Evolutionary conservation across 2,113 vertebrate species (phyloP).

Genomic region (Burhinus bistriatus): DNA sequence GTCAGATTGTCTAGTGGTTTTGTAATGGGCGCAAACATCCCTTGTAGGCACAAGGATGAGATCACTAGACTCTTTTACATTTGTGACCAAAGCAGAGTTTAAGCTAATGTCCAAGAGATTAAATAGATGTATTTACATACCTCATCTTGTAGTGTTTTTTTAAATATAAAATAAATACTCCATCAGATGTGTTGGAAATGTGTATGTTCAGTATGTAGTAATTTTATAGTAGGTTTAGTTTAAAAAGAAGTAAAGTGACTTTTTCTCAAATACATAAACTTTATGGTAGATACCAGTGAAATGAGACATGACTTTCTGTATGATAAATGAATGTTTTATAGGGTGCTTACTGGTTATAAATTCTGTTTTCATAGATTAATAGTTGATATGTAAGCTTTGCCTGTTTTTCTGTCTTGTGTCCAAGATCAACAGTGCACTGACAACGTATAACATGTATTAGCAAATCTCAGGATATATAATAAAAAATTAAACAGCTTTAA

Average conservation of each 20-base stretch:
- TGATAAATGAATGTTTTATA: neutral
- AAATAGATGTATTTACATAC: neutral
- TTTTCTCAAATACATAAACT: neutral
- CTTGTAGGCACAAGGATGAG: neutral
- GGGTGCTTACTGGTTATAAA: neutral
- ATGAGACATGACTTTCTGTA: neutral
- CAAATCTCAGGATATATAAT: neutral
- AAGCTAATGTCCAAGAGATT: neutral
- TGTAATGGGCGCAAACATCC: neutral
- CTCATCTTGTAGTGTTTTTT: neutral
- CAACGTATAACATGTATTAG: no score
- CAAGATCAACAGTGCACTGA: neutral
- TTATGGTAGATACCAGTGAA: neutral
- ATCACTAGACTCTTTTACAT: neutral
- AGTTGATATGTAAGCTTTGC: neutral
- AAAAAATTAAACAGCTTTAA: neutral
- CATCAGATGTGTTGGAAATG: neutral
- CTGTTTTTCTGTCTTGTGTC: neutral
- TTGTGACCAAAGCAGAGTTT: neutral
- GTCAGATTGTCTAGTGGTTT: neutral
- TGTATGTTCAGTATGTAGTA: neutral
- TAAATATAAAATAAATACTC: neutral
- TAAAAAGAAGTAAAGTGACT: neutral
- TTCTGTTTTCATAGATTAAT: neutral
- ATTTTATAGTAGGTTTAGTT: neutral